Conservation (phyloP, 2,888 invertebrate genomes). For the Aethes cnicana region DNA sequence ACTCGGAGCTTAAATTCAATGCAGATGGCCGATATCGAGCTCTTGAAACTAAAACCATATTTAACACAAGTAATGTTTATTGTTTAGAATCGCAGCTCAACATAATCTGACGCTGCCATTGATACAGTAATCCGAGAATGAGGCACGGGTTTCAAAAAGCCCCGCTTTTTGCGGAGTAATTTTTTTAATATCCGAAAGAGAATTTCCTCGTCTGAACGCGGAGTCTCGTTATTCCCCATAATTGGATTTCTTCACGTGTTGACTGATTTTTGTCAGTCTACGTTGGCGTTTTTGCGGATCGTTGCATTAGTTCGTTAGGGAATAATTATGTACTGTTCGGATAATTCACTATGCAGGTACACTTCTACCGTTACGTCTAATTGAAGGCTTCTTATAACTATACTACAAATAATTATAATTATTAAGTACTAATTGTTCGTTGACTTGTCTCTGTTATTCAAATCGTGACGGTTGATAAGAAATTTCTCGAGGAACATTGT, state of each 20-base stretch:
- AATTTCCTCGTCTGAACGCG: constrained; percentile 51
- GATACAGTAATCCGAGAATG: constrained; percentile 32
- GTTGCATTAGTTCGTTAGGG: constrained; percentile 17
- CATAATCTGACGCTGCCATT: constrained; percentile 28
- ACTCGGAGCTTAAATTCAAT: not conserved
- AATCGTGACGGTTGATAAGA: too few relatives aligned
- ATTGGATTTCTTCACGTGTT: constrained; percentile 47
- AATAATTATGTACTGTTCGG: constrained; percentile 1
- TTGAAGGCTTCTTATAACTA: too few relatives aligned
- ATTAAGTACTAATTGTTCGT: too few relatives aligned
- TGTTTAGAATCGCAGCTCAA: constrained; percentile 12
- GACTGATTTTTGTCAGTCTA: constrained; percentile 42
- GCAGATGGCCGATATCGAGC: too few relatives aligned
- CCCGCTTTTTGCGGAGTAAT: constrained; percentile 46
- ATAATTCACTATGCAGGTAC: not conserved
- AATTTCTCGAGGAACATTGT: too few relatives aligned
- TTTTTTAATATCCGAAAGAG: constrained; percentile 48
- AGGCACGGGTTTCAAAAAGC: constrained; percentile 32
- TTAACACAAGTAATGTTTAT: too few relatives aligned
- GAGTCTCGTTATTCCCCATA: constrained; percentile 52
- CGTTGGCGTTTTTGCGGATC: constrained; percentile 17
- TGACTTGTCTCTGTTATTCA: too few relatives aligned
- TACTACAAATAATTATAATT: too few relatives aligned
- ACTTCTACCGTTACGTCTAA: too few relatives aligned
- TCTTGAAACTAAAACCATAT: too few relatives aligned